Conservation (phyloP, 2,113 vertebrate species). For the Puntigrus tetrazona region DNA sequence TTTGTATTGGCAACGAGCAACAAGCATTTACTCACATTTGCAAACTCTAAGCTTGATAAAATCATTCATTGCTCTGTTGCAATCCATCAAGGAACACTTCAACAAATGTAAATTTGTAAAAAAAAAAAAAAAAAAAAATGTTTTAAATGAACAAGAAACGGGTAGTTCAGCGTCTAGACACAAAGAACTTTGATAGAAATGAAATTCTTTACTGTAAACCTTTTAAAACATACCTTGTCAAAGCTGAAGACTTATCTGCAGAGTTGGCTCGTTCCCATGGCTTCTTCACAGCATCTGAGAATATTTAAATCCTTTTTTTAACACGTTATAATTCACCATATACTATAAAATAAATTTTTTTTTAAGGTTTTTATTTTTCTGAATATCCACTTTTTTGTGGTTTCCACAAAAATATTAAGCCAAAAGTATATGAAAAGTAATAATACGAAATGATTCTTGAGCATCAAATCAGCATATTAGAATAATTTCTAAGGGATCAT, state of each 20-base stretch:
- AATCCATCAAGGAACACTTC: background rate
- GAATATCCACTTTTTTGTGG: too few relatives aligned
- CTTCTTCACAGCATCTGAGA: constrained; percentile 89
- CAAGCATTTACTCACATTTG: background rate
- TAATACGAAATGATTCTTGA: background rate
- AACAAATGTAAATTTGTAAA: background rate
- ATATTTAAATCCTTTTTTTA: background rate
- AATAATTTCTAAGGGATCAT: background rate
- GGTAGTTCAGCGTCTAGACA: background rate
- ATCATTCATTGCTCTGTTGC: background rate
- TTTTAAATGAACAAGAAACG: background rate
- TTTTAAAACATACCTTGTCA: constrained; percentile 84
- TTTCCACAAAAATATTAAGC: background rate
- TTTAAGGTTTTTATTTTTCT: too few relatives aligned
- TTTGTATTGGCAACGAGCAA: background rate
- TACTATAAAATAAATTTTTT: background rate
- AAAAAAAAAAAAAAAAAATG: background rate
- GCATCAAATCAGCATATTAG: background rate
- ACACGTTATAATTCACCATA: background rate
- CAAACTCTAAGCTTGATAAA: background rate
- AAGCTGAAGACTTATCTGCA: constrained; percentile 89
- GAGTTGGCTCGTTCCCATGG: constrained; percentile 98
- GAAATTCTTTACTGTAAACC: background rate
- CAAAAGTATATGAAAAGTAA: background rate
- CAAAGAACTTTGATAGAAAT: background rate